A percentile compares a stretch with the other conserved stretches of the same genome.
These are phyloP conservation scores for Neosalanx taihuensis DNA, from an alignment of 2,797 vertebrate genomes.

Conservation along the genomic window DNA sequence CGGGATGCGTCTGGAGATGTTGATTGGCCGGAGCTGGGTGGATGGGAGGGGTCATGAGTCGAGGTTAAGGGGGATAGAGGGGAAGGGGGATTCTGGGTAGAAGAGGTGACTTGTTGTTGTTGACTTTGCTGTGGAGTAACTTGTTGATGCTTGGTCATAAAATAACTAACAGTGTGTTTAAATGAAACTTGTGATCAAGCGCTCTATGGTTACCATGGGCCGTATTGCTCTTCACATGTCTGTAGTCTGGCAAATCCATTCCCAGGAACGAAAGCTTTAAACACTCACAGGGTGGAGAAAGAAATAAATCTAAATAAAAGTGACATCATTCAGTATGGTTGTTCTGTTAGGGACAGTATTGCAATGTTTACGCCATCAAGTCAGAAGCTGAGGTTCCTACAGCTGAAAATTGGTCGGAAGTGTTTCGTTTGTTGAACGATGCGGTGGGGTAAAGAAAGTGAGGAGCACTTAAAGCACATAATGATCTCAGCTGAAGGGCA, in stretches of 20 bases:
- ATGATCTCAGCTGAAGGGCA: constrained; percentile 23
- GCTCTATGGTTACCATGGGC: no score
- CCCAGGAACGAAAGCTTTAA: neutral
- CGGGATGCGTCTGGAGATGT: constrained; percentile 19
- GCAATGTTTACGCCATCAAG: neutral
- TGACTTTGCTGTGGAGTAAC: neutral
- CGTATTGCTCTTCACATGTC: no score
- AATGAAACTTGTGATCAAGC: neutral
- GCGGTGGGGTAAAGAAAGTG: neutral
- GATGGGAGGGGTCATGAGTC: neutral
- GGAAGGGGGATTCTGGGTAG: neutral
- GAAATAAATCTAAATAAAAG: neutral
- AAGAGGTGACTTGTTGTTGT: neutral
- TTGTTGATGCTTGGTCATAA: neutral
- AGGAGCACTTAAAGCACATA: constrained; percentile 51
- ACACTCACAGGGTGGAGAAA: neutral
- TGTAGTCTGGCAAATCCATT: no score
- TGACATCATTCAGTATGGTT: neutral
- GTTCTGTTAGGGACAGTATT: neutral
- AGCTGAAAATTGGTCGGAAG: constrained; percentile 39
- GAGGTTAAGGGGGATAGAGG: neutral
- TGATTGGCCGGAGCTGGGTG: neutral
- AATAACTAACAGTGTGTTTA: neutral
- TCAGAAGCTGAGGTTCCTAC: constrained; percentile 2
- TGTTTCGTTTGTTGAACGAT: neutral